Conservation (phyloP, 92 coral and sea anemone genomes). For the Phenganax subtilis region DNA sequence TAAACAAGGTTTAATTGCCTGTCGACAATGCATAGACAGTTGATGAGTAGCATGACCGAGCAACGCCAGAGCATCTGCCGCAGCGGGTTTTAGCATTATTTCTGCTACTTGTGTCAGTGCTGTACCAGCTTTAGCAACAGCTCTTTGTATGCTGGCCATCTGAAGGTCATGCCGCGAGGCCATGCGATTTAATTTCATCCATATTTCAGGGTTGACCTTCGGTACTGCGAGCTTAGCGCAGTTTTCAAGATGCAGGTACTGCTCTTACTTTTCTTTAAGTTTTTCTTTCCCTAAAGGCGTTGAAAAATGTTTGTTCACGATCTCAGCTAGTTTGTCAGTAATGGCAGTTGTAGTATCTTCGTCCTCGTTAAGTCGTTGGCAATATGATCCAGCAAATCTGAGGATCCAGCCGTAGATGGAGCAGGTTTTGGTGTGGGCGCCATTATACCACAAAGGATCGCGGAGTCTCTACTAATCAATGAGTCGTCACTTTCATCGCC, state of each 20-base stretch:
- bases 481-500: conserved; percentile 13
- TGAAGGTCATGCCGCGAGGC: conserved; percentile 36
- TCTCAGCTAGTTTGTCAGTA: background rate
- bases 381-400: background rate
- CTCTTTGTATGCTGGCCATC: conserved; percentile 20
- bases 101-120: conserved; percentile 30
- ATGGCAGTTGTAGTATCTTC: background rate
- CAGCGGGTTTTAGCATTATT: conserved; percentile 4
- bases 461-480: background rate
- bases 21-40: conserved; percentile 39
- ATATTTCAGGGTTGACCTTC: conserved; percentile 48
- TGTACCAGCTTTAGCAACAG: conserved; percentile 33
- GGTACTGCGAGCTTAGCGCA: conserved; percentile 47
- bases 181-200: conserved; percentile 30
- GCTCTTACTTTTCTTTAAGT: conserved; percentile 46
- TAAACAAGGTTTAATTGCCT: conserved; percentile 46
- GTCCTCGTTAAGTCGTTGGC: background rate
- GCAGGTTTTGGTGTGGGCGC: conserved; percentile 3
- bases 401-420: background rate
- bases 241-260: conserved; percentile 47
- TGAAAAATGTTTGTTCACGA: background rate
- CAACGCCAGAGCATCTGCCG: conserved; percentile 38
- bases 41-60: conserved; percentile 43
- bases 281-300: conserved; percentile 23
- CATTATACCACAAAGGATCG: conserved; percentile 2